phyloP scores from a whole-genome alignment of 2,797 vertebrate genomes.

The Numenius phaeopus region DNA sequence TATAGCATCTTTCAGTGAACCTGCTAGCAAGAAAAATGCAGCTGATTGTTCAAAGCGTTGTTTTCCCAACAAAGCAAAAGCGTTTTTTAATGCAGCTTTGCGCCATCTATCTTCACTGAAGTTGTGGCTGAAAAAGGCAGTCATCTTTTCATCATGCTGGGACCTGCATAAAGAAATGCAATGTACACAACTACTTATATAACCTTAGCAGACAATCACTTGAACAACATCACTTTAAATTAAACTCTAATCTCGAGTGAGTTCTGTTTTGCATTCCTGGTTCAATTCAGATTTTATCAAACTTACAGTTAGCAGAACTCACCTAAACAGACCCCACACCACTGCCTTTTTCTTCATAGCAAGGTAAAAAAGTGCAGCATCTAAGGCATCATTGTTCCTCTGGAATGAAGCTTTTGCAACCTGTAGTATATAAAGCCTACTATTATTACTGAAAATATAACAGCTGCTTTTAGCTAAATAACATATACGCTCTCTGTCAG shows the following conservation, averaged over 20 bases:
- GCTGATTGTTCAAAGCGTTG: conserved; percentile 98
- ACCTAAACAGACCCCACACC: conserved; percentile 98
- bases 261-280: background rate
- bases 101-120: conserved; percentile 97
- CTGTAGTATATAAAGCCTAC: conserved; percentile 75
- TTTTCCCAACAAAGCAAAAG: conserved; percentile 96
- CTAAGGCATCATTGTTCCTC: conserved; percentile 94
- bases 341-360: conserved; percentile 99
- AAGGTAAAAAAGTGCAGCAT: conserved; percentile 96
- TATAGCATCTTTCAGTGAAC: conserved; percentile 97
- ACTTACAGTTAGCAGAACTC: conserved; percentile 15
- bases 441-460: background rate
- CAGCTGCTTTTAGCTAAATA: background rate
- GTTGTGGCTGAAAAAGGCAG: conserved; percentile 97
- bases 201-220: background rate
- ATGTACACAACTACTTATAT: background rate
- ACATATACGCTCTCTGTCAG: background rate
- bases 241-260: background rate
- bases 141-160: conserved; percentile 98
- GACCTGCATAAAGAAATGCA: conserved; percentile 83
- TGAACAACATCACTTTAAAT: background rate
- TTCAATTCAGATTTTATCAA: background rate
- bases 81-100: conserved; percentile 97
- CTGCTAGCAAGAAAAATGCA: conserved; percentile 96
- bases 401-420: conserved; percentile 97